Evolutionary conservation across 2,888 invertebrate species (phyloP), one percentile per base, ranked within the genome.

Genomic region (Dermolepida albohirtum): DNA sequence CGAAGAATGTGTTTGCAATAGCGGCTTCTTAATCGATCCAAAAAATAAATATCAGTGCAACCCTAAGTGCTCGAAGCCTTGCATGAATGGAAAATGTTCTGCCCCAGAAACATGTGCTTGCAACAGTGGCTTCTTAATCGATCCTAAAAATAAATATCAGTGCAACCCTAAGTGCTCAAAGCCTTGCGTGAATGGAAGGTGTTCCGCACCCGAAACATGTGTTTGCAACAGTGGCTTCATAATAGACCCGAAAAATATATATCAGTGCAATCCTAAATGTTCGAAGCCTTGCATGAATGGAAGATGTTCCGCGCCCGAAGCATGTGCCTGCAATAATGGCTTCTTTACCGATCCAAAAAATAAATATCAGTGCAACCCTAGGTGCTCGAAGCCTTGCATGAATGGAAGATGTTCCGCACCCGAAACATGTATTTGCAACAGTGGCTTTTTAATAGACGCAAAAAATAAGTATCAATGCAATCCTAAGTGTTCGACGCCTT

Each of bases 41-140:
- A 69, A 69, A 16, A 68, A 70, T 63, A 69, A 63, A 16, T 70
- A 70, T 16, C 49, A 59, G 43, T 89, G 89, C 74, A 86, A 86
- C 29, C 86, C 88, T 0, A 82, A 85, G n/a, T 91, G 91, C 75
- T 83, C 86, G 8, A 80, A 82, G 6, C 86, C 87, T 6, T 91
- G 91, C 70, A 74, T 88, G 44, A 90, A 90, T 70, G 90, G 90
- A 7, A 78, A 83, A 5, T 91, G 91, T 76, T 82, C 84, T 0
- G 86, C 85, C 0, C 87, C 88, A 0, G 86, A 88, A 5, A 82
- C 81, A 0, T 91, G 91, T 83, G 82, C 81, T 1, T 88, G 89
- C 27, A 51, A 54, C n/a, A 39, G 14, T 29, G 68, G 68, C 14
- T 67, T 64, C 16, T 1, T 62, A 1, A 4, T 59, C 39, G 59